These are phyloP conservation scores for Hoplias malabaricus DNA, from an alignment of 2,113 vertebrate genomes.

Conservation along the genomic window DNA sequence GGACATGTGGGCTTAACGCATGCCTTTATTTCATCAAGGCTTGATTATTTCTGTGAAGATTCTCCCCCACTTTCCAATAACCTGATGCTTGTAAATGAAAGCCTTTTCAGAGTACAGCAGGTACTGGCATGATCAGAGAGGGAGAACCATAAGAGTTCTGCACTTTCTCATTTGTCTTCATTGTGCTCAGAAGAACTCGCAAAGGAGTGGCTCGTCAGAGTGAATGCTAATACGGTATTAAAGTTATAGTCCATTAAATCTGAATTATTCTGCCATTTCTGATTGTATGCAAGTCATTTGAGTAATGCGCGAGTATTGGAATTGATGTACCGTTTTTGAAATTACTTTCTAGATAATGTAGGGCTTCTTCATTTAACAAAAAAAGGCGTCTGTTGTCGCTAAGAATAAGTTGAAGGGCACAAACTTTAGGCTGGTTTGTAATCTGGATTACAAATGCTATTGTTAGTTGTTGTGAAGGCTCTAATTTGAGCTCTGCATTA, in stretches of 20 bases:
- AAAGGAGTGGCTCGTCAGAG: slow-evolving; percentile 26
- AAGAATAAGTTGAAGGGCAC: neutral
- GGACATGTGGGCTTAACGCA: slow-evolving; percentile 67
- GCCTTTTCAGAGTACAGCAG: slow-evolving; percentile 63
- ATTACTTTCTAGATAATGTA: neutral
- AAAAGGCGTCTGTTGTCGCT: neutral
- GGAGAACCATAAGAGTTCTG: slow-evolving; percentile 14
- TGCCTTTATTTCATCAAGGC: slow-evolving; percentile 75
- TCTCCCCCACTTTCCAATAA: slow-evolving; percentile 67
- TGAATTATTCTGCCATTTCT: slow-evolving; percentile 2
- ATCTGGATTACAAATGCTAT: neutral
- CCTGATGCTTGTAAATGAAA: slow-evolving; percentile 71
- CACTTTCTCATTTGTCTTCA: slow-evolving; percentile 27
- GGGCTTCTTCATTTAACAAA: neutral
- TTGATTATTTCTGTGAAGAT: slow-evolving; percentile 77
- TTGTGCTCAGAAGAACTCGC: slow-evolving; percentile 17
- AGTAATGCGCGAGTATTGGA: neutral
- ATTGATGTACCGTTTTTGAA: neutral
- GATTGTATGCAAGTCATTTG: neutral
- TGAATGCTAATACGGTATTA: slow-evolving; percentile 11
- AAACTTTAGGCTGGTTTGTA: neutral
- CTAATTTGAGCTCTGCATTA: neutral
- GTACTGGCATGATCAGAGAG: slow-evolving; percentile 61
- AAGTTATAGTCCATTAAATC: slow-evolving; percentile 12
- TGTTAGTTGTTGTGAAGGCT: neutral